phyloP scores from a whole-genome alignment of 2,888 invertebrate genomes.

The Drosophila cognata region DNA sequence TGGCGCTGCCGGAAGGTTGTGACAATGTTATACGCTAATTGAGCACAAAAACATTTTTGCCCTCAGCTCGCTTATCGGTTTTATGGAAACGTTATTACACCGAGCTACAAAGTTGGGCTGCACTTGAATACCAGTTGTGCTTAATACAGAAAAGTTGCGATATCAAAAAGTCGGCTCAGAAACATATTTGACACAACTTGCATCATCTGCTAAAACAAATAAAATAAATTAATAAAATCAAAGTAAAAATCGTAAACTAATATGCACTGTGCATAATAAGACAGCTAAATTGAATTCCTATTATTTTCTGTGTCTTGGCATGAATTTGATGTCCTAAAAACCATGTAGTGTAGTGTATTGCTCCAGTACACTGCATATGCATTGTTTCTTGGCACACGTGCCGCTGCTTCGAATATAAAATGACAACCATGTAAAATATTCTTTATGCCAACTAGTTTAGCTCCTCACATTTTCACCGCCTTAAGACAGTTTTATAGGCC shows the following conservation, averaged over 20 bases:
- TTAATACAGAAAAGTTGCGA: background rate
- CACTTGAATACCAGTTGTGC: background rate
- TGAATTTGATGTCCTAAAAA: background rate
- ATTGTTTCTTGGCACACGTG: conserved; percentile 47
- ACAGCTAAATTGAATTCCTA: background rate
- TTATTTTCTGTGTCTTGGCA: background rate
- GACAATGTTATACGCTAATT: conserved; percentile 82
- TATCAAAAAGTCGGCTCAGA: background rate
- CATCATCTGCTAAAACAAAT: background rate
- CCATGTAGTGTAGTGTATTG: conserved; percentile 36
- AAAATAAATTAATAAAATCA: background rate
- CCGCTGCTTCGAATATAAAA: conserved; percentile 26
- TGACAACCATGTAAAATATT: conserved; percentile 41
- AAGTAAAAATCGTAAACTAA: background rate
- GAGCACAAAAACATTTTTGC: conserved; percentile 73
- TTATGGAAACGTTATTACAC: conserved; percentile 64
- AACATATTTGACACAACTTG: background rate
- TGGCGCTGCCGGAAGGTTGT: conserved; percentile 63
- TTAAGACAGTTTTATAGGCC: conserved; percentile 68
- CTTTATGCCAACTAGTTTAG: conserved; percentile 33
- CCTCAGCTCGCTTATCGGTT: conserved; percentile 38
- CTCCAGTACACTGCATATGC: conserved; percentile 18
- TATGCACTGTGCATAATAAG: background rate
- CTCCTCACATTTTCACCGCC: conserved; percentile 59
- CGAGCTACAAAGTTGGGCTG: conserved; percentile 26